A percentile compares a stretch with the other conserved stretches of the same genome.
These are phyloP conservation scores for Calonectris borealis DNA, from an alignment of 2,113 vertebrate species.

Conservation along the genomic window DNA sequence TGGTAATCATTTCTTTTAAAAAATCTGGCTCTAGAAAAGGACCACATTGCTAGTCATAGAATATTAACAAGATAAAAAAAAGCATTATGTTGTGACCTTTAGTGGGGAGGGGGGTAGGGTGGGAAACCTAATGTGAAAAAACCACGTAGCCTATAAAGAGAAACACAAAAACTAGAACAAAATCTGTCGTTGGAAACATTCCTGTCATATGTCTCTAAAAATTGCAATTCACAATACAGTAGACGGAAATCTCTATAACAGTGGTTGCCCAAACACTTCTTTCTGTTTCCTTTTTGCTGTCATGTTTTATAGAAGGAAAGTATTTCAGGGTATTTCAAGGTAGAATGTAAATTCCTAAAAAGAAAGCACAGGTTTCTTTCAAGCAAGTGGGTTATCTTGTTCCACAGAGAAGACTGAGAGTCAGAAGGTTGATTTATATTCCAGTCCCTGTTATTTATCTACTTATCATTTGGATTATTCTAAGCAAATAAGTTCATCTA, in stretches of 20 bases:
- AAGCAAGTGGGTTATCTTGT: not conserved
- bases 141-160: not conserved
- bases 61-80: not conserved
- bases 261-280: not conserved
- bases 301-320: not conserved
- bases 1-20: not conserved
- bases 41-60: not conserved
- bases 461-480: not conserved
- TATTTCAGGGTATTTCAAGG: not conserved
- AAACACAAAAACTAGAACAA: not conserved
- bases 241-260: not conserved
- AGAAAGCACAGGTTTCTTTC: not conserved
- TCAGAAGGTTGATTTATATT: not conserved
- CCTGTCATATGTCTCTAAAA: not conserved
- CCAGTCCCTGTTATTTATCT: not conserved
- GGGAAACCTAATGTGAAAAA: not conserved
- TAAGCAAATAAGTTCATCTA: not conserved
- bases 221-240: not conserved
- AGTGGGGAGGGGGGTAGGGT: not conserved
- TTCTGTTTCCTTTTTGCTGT: not conserved
- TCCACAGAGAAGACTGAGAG: not conserved
- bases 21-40: not conserved
- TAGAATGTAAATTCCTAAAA: not conserved
- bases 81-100: not conserved
- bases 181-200: not conserved